A percentile compares a stretch with the other conserved stretches of the same genome.
phyloP scores from a whole-genome alignment of 2,113 vertebrate species.

The Sceloporus tristichus region DNA sequence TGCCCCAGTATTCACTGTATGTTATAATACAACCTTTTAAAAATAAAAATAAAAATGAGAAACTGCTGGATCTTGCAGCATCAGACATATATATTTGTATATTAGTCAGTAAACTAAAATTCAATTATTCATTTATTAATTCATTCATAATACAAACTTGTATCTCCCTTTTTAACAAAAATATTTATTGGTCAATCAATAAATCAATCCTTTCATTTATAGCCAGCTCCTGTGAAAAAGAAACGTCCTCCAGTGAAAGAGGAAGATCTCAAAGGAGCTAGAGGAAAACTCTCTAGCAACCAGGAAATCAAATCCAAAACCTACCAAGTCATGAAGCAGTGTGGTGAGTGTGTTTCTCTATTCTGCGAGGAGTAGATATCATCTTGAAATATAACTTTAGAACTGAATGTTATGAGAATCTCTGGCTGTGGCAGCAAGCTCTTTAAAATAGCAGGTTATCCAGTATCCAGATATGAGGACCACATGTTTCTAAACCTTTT shows the following conservation, averaged over 20 bases:
- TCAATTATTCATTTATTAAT: too few species aligned
- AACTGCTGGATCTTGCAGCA: too few species aligned
- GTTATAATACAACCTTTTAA: conserved; percentile 1
- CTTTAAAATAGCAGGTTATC: neutral
- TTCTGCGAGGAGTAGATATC: neutral
- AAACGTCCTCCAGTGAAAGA: conserved; percentile 94
- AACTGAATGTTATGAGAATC: neutral
- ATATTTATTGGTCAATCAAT: too few species aligned
- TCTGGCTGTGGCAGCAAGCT: neutral
- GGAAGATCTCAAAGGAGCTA: conserved; percentile 96
- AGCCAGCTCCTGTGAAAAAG: conserved; percentile 87
- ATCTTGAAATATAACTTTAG: conserved; percentile 4
- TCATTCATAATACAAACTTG: neutral
- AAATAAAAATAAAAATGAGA: too few species aligned
- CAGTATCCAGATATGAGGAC: too few species aligned
- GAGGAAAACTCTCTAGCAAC: conserved; percentile 88
- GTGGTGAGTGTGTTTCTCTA: conserved; percentile 81
- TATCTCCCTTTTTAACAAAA: neutral
- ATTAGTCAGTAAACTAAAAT: too few species aligned
- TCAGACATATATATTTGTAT: too few species aligned
- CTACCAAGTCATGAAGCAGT: conserved; percentile 95
- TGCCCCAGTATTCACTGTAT: neutral
- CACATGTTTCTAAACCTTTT: neutral
- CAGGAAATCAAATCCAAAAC: conserved; percentile 96
- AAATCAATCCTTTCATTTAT: neutral